Evolutionary conservation across 2,888 invertebrate genomes (phyloP).

Genomic region (Apeira syringaria): DNA sequence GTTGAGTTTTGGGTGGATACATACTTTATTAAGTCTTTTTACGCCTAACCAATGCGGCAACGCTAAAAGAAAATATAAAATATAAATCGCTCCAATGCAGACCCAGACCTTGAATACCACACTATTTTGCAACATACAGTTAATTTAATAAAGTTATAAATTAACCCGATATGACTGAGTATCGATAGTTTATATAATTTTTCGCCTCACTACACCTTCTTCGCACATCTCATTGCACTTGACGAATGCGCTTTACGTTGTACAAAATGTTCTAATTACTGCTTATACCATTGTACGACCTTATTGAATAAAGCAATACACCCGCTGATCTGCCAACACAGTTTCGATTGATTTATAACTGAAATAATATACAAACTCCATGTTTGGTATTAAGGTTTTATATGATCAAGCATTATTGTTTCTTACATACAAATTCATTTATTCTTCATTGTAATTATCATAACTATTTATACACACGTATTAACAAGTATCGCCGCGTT

Average conservation of each 20-base stretch:
- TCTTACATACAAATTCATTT: not conserved
- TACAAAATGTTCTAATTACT: constrained; percentile 54
- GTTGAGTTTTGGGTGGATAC: too few relatives aligned
- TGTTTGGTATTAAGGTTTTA: not conserved
- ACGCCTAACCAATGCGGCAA: too few relatives aligned
- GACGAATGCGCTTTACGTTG: constrained; percentile 69
- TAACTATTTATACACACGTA: constrained; percentile 6
- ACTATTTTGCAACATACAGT: too few relatives aligned
- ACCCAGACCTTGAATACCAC: too few relatives aligned
- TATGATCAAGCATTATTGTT: constrained; percentile 2
- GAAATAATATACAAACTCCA: constrained; percentile 4
- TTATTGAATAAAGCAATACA: constrained; percentile 27
- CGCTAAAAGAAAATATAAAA: too few relatives aligned
- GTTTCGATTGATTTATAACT: constrained; percentile 30
- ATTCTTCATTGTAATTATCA: constrained; percentile 6
- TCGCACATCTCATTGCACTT: constrained; percentile 61
- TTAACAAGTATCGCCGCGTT: not conserved
- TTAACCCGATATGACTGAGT: too few relatives aligned
- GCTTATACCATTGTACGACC: constrained; percentile 32
- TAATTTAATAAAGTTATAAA: too few relatives aligned
- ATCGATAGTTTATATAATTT: too few relatives aligned
- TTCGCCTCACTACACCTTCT: constrained; percentile 31
- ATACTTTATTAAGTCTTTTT: too few relatives aligned
- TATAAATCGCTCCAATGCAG: too few relatives aligned
- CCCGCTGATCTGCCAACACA: constrained; percentile 27